Conservation (phyloP, 92 coral and sea anemone genomes). For the Parazoanthus atlanticus region DNA sequence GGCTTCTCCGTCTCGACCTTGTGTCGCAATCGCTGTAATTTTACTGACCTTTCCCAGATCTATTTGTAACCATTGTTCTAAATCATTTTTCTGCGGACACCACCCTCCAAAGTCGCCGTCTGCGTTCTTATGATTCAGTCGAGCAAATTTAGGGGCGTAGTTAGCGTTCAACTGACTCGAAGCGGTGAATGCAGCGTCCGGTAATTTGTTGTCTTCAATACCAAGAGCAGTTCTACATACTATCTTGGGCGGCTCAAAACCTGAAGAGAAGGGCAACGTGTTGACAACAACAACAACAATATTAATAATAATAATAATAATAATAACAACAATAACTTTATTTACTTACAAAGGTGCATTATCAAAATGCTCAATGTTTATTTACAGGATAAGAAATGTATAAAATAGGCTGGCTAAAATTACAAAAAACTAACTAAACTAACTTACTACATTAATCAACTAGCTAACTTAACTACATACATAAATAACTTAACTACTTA, state of each 20-base stretch:
- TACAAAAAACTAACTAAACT: no score
- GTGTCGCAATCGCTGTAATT: slow-evolving; percentile 26
- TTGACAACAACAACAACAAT: neutral
- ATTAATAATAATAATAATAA: no score
- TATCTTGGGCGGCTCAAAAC: slow-evolving; percentile 27
- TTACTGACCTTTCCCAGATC: slow-evolving; percentile 31
- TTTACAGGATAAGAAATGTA: no score
- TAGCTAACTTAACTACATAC: no score
- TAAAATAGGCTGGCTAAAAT: no score
- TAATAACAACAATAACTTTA: no score
- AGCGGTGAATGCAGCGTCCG: slow-evolving; percentile 1
- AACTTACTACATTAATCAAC: no score
- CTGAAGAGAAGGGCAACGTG: neutral
- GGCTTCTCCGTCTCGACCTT: slow-evolving; percentile 24
- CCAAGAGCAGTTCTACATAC: slow-evolving; percentile 24
- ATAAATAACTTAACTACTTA: no score
- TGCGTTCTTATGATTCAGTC: slow-evolving; percentile 13
- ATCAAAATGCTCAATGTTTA: no score
- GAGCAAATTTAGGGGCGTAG: slow-evolving; percentile 22
- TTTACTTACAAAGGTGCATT: no score
- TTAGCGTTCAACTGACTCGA: slow-evolving; percentile 19
- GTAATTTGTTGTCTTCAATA: slow-evolving; percentile 6
- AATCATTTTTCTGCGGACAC: slow-evolving; percentile 20
- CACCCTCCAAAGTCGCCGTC: slow-evolving; percentile 29
- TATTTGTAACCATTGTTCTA: slow-evolving; percentile 31